phyloP scores from a whole-genome alignment of 2,797 vertebrate genomes.

The Eidolon dupreanum region DNA sequence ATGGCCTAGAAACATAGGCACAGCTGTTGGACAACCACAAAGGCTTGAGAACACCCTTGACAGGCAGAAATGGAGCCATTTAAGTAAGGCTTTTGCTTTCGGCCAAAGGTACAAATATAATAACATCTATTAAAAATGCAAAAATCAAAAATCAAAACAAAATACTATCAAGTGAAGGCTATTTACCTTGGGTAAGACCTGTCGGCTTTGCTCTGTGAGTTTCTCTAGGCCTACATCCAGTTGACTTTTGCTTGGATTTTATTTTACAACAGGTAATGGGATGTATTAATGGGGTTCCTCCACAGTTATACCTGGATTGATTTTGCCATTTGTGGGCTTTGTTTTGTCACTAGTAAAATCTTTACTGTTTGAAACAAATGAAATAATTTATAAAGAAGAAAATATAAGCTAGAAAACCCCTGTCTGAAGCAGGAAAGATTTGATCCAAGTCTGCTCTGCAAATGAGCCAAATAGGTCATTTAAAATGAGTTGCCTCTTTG shows the following conservation, averaged over 20 bases:
- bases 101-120: neutral
- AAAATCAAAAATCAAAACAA: neutral
- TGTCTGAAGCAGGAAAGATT: neutral
- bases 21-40: accelerated
- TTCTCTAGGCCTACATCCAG: neutral
- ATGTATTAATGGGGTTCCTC: neutral
- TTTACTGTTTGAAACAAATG: conserved; percentile 50
- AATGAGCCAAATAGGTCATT: neutral
- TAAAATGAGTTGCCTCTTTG: conserved; percentile 43
- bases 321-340: conserved; percentile 26
- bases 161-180: neutral
- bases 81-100: neutral
- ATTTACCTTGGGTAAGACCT: neutral
- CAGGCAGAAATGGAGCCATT: neutral
- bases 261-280: neutral
- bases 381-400: conserved; percentile 40
- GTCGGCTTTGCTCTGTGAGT: neutral
- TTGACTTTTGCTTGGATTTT: neutral
- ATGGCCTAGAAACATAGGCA: neutral
- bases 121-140: neutral
- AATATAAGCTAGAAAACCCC: neutral
- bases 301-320: neutral
- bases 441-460: neutral
- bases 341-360: conserved; percentile 32
- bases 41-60: neutral